These are phyloP conservation scores for Macquaria australasica DNA, from an alignment of 2,113 vertebrate genomes.

Conservation along the genomic window DNA sequence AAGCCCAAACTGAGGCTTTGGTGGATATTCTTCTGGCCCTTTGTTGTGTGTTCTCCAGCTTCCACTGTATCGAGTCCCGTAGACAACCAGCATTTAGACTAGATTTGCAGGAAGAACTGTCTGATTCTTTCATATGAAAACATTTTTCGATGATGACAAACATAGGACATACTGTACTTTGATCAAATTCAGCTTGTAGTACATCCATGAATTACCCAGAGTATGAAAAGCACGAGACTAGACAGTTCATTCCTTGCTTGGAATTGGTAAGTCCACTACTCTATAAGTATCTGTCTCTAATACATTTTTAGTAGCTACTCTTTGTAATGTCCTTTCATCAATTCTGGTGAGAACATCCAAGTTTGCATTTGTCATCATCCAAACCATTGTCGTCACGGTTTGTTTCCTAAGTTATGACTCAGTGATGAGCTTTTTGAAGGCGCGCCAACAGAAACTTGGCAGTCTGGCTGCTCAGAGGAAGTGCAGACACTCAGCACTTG, in stretches of 20 bases:
- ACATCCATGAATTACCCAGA: slow-evolving; percentile 6
- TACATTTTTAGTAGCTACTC: slow-evolving; percentile 1
- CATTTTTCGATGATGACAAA: slow-evolving; percentile 30
- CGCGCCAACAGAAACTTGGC: slow-evolving; percentile 58
- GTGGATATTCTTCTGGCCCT: slow-evolving; percentile 68
- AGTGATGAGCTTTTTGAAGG: slow-evolving; percentile 36
- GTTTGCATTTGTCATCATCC: slow-evolving; percentile 33
- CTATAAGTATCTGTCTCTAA: not conserved
- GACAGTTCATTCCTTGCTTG: not conserved
- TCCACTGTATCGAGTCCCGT: slow-evolving; percentile 34
- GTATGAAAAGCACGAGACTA: not conserved
- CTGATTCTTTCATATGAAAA: slow-evolving; percentile 54
- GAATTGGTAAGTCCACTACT: not conserved
- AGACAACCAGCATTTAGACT: slow-evolving; percentile 45
- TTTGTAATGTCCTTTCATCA: not conserved
- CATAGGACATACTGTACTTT: slow-evolving; percentile 4
- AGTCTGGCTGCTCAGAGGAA: slow-evolving; percentile 31
- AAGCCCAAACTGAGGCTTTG: slow-evolving; percentile 71
- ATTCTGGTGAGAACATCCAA: not conserved
- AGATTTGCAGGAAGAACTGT: slow-evolving; percentile 50
- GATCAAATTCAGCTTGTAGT: not conserved
- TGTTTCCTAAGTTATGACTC: slow-evolving; percentile 60
- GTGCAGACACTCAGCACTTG: not conserved
- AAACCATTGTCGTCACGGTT: slow-evolving; percentile 28
- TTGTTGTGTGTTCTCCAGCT: slow-evolving; percentile 73